These are phyloP conservation scores for Malurus melanocephalus DNA, from an alignment of 2,113 vertebrate genomes.

Conservation along the genomic window DNA sequence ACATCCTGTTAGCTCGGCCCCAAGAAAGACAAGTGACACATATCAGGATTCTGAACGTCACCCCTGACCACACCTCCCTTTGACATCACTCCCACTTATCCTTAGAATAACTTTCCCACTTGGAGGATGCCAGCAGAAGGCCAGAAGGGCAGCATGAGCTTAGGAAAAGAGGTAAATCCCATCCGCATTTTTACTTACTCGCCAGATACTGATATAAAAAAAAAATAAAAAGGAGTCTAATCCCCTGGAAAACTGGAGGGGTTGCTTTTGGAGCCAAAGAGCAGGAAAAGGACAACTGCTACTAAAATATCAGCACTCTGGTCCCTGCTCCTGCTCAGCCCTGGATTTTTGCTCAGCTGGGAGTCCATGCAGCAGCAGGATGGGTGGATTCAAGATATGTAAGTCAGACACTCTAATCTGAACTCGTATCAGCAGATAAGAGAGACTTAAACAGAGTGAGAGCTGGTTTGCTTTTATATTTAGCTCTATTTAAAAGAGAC, in stretches of 20 bases:
- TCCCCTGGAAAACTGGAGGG: background rate
- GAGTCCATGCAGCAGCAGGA: background rate
- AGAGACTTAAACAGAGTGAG: background rate
- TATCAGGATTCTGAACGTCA: accelerated
- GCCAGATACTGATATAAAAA: background rate
- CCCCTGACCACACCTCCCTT: background rate
- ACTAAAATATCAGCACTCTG: background rate
- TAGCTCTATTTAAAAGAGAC: background rate
- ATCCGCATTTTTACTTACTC: background rate
- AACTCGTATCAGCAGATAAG: background rate
- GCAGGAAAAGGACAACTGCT: background rate
- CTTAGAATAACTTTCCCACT: background rate
- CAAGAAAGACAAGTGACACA: background rate
- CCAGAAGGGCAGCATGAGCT: background rate
- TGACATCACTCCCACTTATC: background rate
- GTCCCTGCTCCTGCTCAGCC: background rate
- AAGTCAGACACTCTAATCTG: background rate
- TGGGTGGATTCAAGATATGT: background rate
- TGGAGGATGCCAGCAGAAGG: background rate
- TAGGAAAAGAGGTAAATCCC: background rate
- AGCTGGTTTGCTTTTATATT: background rate
- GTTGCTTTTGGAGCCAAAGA: background rate
- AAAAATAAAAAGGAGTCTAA: background rate
- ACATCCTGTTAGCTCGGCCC: background rate
- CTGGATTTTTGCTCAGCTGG: background rate